phyloP scores from a whole-genome alignment of 2,888 invertebrate genomes.

The Autographa gamma region DNA sequence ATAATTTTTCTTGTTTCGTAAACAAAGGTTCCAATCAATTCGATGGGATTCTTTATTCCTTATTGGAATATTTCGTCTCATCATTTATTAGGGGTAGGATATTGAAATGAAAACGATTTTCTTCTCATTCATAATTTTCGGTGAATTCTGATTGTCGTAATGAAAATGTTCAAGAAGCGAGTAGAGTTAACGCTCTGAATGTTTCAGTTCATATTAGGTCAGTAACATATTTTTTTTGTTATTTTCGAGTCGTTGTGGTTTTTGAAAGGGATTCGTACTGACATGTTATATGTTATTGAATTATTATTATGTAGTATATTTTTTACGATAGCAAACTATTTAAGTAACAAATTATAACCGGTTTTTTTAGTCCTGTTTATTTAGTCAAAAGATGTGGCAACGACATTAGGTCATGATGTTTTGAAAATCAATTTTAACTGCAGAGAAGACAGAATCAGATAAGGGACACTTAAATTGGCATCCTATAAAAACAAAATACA shows the following conservation, averaged over 20 bases:
- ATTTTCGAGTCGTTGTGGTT: neutral
- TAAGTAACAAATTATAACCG: neutral
- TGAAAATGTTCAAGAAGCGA: constrained; percentile 47
- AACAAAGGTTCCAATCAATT: constrained; percentile 39
- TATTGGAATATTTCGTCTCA: constrained; percentile 34
- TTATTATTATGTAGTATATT: neutral
- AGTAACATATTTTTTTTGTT: neutral
- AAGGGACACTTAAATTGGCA: too few relatives aligned
- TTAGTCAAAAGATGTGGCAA: too few relatives aligned
- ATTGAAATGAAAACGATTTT: constrained; percentile 66
- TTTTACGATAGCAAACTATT: neutral
- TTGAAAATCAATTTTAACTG: too few relatives aligned
- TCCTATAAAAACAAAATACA: too few relatives aligned
- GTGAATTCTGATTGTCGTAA: constrained; percentile 63
- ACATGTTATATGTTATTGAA: neutral
- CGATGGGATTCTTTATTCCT: constrained; percentile 19
- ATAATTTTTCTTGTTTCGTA: constrained; percentile 21
- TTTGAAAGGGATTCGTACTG: neutral
- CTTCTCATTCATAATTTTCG: constrained; percentile 63
- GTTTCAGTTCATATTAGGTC: constrained; percentile 18
- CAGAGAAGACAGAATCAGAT: too few relatives aligned
- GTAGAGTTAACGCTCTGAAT: constrained; percentile 13
- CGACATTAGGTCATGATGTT: too few relatives aligned
- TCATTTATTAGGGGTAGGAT: constrained; percentile 35
- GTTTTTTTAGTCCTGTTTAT: too few relatives aligned